Base-by-base conservation (phyloP, 1,140 invertebrate species). In the Bathynomus jamesi region DNA sequence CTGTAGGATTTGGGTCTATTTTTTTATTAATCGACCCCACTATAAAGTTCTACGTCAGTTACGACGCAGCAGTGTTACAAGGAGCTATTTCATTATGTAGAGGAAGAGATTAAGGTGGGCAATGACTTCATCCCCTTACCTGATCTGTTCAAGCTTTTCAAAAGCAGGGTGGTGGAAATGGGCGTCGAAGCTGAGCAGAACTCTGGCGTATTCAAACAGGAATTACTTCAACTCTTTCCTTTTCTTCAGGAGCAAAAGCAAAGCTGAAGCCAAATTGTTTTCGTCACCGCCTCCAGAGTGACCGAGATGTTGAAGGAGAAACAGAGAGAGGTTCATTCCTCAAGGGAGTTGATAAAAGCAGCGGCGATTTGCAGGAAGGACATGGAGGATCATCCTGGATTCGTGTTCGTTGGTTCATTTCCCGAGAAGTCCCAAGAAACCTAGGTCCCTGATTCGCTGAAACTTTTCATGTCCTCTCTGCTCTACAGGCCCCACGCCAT, bases 371-470 rank as follows among this genome's bases (percentile, higher is more conserved):
- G 61, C 24, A 63, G 24, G 5, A 28, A 28, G 27, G 63, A 65
- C 28, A 65, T n/a, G 63, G 28, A 28, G 30, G 63, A 4, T 65
- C 27, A 65, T 65, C 4, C 28, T 65, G 63, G 63, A n/a, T 24
- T 65, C 30, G n/a, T 65, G 30, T 65, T 65, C n/a, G 30, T 28
- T 65, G 63, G 63, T 28, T 65, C 61, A 24, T 65, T 65, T 65
- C 63, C 63, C 30, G 63, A 65, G 63, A 65, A 24, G 30, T 65
- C 27, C 21, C 4, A 65, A 65, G 17, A 28, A 24, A 65, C 4
- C 13, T 65, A 3, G 63, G 30, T 65, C 17, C 17, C 63, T 3
- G 61, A 65, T 4, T 65, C 21, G 30, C 24, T 65, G 28, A 65
- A 65, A 24, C 27, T 24, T 27, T 65, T 65, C 21, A 4, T 65